Base-by-base conservation (phyloP, 1,140 invertebrate species). In the Pseudobourletiella spinata region DNA sequence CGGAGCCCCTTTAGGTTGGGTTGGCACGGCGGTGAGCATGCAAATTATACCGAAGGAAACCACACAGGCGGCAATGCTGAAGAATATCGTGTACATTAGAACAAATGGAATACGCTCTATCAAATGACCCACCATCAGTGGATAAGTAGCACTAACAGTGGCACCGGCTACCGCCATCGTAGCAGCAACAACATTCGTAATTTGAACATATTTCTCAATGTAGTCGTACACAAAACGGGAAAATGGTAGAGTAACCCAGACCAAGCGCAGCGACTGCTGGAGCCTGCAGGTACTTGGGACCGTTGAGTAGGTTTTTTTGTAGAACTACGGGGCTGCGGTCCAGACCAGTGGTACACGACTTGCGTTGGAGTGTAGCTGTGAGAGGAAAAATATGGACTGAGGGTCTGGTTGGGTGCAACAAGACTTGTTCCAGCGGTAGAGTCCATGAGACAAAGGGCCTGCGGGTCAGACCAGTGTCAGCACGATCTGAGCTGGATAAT, bases 61-160 rank as follows among this genome's bases (percentile, higher is more conserved):
- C 6, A 22, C 8, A 18, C 50, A 54, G 4, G 30, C 54, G 22
- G 42, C 51, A 24, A 61, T 25, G 24, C 50, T 54, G 42, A 65
- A 60, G 15, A 56, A 56, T 15, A 3, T 48, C n/a, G 25, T 42
- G 24, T 57, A 65, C 16, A 22, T 61, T 28, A 65, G 39, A 54
- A 61, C 54, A 24, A 50, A 35, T n/a, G 57, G 57, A 59, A 24
- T 52, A 26, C 3, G 18, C 29, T 59, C 57, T 3, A 59, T 59
- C 6, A 8, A 24, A n/a, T n/a, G 6, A 8, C 55, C 35, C 15
- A 59, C 28, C 8, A 48, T 50, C 20, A 59, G 6, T 48, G 57
- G 29, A 48, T 48, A 59, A 24, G n/a, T 11, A 3, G 39, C 20
- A 25, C 15, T 3, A 6, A 57, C 20, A 3, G 42, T 6, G 20